Evolutionary conservation across 2,113 vertebrate genomes (phyloP), one percentile per base, ranked within the genome.

Genomic region (Pedetes capensis): DNA sequence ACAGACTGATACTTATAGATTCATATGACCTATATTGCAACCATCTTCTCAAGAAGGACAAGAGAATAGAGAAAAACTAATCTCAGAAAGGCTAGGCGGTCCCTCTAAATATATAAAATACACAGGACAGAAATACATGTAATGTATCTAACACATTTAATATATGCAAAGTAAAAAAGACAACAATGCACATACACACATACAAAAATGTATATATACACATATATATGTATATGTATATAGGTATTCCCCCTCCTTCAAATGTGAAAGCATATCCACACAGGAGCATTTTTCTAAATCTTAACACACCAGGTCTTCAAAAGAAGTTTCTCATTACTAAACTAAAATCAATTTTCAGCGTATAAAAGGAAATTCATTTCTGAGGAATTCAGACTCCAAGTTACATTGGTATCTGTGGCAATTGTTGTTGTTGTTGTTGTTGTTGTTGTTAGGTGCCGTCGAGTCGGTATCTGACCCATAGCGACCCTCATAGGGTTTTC

Each of bases 331-430:
- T 68, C 37, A 82, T 69, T 82, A 64, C 4, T 18, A 64, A 95
- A 92, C 37, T 79, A 47, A 93, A 93, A 63, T 64, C 39, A 9
- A 75, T 93, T 84, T 11, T 87, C 61, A 93, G n/a, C 53, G 32
- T 51, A 86, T 57, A 74, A 80, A 86, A 94, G 6, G 18, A 66
- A 97, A 87, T 32, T 5, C n/a, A 9, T 66, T 84, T 83, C 83
- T 74, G 32, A 92, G 47, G 42, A 69, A 25, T 80, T 94, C 37
- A 83, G 42, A 83, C 20, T 92, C 9, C 37, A 85, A 61, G 2
- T 44, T 87, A 55, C 27, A 22, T 76, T 80, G 55, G 25, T 51
- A 49, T 13, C 32, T 87, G 9, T 91, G 34, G 25, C 18, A 72
- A 79, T 93, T 89, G n/a, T n/a, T n/a, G n/a, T n/a, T n/a, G n/a